phyloP scores from a whole-genome alignment of 2,113 vertebrate species.

The Oreocharis arfaki region DNA sequence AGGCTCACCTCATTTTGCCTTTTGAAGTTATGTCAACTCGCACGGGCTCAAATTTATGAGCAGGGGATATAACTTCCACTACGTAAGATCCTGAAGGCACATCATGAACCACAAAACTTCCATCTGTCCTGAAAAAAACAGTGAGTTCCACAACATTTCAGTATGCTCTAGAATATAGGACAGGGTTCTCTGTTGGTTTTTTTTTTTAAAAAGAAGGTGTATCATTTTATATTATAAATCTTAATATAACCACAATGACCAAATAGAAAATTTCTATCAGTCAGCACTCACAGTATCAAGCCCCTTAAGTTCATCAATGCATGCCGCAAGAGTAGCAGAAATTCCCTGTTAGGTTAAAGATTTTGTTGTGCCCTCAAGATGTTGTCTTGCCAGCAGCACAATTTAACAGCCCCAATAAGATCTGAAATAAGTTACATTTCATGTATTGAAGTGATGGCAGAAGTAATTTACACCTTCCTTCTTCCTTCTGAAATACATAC shows the following conservation, averaged over 20 bases:
- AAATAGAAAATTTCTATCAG: background rate
- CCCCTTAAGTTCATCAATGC: background rate
- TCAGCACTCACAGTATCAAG: background rate
- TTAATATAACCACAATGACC: background rate
- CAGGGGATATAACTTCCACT: conserved; percentile 89
- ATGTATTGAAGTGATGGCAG: background rate
- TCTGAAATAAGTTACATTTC: background rate
- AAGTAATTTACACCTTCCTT: background rate
- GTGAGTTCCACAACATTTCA: background rate
- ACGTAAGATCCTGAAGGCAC: conserved; percentile 96
- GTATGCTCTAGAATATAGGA: background rate
- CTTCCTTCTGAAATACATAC: background rate
- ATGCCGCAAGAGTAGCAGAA: background rate
- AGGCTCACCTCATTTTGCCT: conserved; percentile 94
- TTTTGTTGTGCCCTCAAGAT: background rate
- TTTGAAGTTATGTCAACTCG: conserved; percentile 99
- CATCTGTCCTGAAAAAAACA: conserved; percentile 84
- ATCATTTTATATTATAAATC: background rate
- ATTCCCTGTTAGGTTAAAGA: background rate
- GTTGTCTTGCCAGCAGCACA: background rate
- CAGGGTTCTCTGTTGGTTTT: accelerated
- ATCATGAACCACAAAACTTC: conserved; percentile 95
- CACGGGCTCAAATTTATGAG: conserved; percentile 89
- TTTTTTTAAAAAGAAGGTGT: background rate
- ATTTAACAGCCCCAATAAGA: background rate